Conservation (phyloP, 2,797 vertebrate genomes). For the Rhynchonycteris naso region DNA sequence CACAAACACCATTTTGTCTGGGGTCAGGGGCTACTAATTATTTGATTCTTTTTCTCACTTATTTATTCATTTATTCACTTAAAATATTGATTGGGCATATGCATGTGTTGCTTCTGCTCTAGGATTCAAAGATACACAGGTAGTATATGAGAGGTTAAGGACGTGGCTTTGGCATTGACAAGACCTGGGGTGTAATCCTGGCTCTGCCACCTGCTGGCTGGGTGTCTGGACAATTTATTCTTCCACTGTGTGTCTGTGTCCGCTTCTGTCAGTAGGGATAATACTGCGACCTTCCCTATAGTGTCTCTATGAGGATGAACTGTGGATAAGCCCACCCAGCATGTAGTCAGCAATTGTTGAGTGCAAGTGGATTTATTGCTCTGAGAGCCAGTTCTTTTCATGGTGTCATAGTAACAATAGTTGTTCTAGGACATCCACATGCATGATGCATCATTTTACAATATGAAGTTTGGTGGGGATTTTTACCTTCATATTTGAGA, state of each 20-base stretch:
- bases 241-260: not conserved
- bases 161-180: not conserved
- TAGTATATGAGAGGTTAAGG: not conserved
- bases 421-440: not conserved
- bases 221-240: not conserved
- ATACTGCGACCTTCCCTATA: not conserved
- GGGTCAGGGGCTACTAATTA: not conserved
- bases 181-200: not conserved
- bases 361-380: not conserved
- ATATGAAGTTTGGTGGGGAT: not conserved
- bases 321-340: not conserved
- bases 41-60: not conserved
- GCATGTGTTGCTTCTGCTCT: not conserved
- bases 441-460: too few species aligned
- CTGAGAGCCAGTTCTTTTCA: not conserved
- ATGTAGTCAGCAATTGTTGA: not conserved
- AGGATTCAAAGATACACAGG: not conserved
- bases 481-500: not conserved
- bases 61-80: not conserved
- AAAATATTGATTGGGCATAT: not conserved
- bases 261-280: not conserved
- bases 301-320: not conserved
- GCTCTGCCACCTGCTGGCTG: not conserved
- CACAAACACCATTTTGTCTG: not conserved
- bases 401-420: rapidly evolving